Evolutionary conservation across 2,888 invertebrate species (phyloP), one percentile per base, ranked within the genome.

Genomic region (Caenorhabditis sp.): DNA sequence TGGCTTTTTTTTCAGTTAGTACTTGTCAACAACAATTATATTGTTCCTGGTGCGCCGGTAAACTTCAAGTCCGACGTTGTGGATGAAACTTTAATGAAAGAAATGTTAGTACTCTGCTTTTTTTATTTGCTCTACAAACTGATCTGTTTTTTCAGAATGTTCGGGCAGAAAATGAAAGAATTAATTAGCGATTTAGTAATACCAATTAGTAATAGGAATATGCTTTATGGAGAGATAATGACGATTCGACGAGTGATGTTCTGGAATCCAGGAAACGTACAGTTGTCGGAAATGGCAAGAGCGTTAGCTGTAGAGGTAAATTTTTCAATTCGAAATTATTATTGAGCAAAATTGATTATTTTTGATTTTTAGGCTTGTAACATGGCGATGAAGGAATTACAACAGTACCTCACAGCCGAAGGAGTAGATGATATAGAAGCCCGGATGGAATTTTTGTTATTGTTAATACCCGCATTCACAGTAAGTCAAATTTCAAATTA

Each of bases 261-360:
- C 68, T 90, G 89, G 89, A 89, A 90, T 71, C 88, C 88, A 3
- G 89, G 89, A 6, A 79, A 80, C 6, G 72, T 87, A n/a, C 87
- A 87, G 0, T 51, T 89, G 11, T 72, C 86, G 1, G 85, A 70
- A 0, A 65, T 70, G 51, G 89, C 85, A 5, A 56, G 60, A n/a
- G 51, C 80, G 13, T 26, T 85, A 0, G 77, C 82, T 9, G 40
- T 56, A 32, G 83, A 86, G 22, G 85, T 82, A 20, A 9, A 5
- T n/a, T n/a, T n/a, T 22, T 11, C 6, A n/a, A 28, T 44, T 32
- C 32, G 4, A 37, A 22, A 32, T 58, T 8, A 47, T n/a, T n/a
- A n/a, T n/a, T n/a, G n/a, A n/a, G n/a, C n/a, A n/a, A n/a, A n/a
- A n/a, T n/a, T n/a, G n/a, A n/a, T n/a, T n/a, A n/a, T n/a, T n/a